These are phyloP conservation scores for Pomatorhinus ruficollis DNA, from an alignment of 2,113 vertebrate genomes.

Conservation along the genomic window DNA sequence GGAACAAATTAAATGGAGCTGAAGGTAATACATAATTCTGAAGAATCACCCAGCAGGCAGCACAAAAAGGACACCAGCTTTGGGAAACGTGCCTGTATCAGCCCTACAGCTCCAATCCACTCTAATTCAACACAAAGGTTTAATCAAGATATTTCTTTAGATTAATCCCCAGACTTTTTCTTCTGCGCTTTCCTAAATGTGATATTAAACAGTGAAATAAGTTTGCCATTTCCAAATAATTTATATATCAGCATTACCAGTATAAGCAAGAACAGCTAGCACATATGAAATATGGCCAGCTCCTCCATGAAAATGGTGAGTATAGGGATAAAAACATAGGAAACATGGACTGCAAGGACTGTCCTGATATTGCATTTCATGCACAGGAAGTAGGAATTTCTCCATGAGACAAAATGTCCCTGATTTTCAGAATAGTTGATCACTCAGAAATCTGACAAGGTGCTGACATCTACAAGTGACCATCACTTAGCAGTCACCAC, in stretches of 20 bases:
- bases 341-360: background rate
- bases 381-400: background rate
- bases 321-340: background rate
- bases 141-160: background rate
- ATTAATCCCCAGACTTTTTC: background rate
- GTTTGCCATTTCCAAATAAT: background rate
- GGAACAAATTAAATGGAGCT: slow-evolving; percentile 12
- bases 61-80: background rate
- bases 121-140: background rate
- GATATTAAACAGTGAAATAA: background rate
- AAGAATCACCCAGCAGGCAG: background rate
- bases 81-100: background rate
- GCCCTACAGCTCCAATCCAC: background rate
- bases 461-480: background rate
- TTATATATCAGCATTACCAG: background rate
- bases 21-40: slow-evolving; percentile 35
- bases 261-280: background rate
- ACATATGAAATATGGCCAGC: background rate
- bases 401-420: background rate
- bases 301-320: background rate
- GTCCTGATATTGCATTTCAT: background rate
- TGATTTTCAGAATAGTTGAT: background rate
- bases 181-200: background rate
- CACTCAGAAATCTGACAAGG: background rate
- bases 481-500: background rate